Evolutionary conservation across 2,797 vertebrate genomes (phyloP).

Genomic region (Silurus aristotelis): DNA sequence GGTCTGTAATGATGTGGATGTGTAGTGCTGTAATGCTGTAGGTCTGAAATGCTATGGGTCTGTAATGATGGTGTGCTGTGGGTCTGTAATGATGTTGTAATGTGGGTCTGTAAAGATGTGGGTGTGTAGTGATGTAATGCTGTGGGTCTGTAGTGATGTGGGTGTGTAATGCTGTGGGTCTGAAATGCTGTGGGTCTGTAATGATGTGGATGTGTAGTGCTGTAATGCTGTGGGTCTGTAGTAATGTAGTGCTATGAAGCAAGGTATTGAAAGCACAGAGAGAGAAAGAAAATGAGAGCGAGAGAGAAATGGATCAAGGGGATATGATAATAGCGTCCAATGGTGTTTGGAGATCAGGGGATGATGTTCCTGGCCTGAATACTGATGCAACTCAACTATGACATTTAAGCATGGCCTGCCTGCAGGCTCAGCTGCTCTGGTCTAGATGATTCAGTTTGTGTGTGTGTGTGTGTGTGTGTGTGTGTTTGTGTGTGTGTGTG

Average conservation of each 20-base stretch:
- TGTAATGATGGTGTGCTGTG: too few relatives aligned
- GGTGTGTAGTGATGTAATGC: too few relatives aligned
- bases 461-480: conserved; percentile 19
- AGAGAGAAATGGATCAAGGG: not conserved
- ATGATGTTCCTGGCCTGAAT: conserved; percentile 60
- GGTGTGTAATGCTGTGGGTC: too few relatives aligned
- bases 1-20: too few relatives aligned
- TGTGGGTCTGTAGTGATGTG: too few relatives aligned
- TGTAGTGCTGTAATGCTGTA: too few relatives aligned
- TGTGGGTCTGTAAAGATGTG: too few relatives aligned
- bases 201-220: too few relatives aligned
- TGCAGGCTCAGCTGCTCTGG: conserved; percentile 12
- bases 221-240: too few relatives aligned
- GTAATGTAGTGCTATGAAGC: too few relatives aligned
- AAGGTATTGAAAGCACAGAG: not conserved
- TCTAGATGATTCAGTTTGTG: conserved; percentile 7
- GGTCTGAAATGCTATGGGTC: too few relatives aligned
- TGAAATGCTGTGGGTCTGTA: not conserved
- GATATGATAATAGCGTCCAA: conserved; percentile 44
- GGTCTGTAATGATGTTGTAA: not conserved
- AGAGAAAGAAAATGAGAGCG: not conserved
- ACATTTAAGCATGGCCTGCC: conserved; percentile 31
- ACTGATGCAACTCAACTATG: conserved; percentile 58
- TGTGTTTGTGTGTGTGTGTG: conserved; percentile 12
- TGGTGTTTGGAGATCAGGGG: conserved; percentile 44